These are phyloP conservation scores for Zoanthus sansibaricus DNA, from an alignment of 92 coral and sea anemone species.

Conservation along the genomic window DNA sequence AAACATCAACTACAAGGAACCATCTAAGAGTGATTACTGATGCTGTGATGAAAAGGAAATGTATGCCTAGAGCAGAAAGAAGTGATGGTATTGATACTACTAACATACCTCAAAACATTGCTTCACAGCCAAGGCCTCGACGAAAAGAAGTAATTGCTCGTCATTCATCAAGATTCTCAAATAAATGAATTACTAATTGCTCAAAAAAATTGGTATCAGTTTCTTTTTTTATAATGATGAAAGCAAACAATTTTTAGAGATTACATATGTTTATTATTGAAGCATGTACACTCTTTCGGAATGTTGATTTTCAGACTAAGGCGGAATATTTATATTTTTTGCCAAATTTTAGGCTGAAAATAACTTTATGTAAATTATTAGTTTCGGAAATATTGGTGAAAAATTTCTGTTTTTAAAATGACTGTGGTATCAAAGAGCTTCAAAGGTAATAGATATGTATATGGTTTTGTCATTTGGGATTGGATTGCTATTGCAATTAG, in stretches of 20 bases:
- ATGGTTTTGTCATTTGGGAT: not conserved
- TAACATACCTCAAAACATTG: not conserved
- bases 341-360: not conserved
- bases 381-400: not conserved
- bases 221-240: not conserved
- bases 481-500: no score
- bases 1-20: constrained; percentile 17
- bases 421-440: no score
- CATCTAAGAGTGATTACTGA: constrained; percentile 7
- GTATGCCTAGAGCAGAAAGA: not conserved
- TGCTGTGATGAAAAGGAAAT: constrained; percentile 3
- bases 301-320: not conserved
- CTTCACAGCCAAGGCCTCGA: not conserved
- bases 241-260: not conserved
- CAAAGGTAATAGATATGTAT: no score
- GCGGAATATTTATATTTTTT: no score
- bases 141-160: not conserved
- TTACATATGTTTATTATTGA: not conserved
- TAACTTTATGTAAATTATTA: not conserved
- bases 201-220: not conserved
- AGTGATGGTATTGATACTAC: not conserved
- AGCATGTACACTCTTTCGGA: not conserved
- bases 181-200: not conserved
- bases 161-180: not conserved
- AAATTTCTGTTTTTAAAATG: no score